Evolutionary conservation across 2,797 vertebrate species (phyloP), one percentile per base, ranked within the genome.

Genomic region (Argya squamiceps): DNA sequence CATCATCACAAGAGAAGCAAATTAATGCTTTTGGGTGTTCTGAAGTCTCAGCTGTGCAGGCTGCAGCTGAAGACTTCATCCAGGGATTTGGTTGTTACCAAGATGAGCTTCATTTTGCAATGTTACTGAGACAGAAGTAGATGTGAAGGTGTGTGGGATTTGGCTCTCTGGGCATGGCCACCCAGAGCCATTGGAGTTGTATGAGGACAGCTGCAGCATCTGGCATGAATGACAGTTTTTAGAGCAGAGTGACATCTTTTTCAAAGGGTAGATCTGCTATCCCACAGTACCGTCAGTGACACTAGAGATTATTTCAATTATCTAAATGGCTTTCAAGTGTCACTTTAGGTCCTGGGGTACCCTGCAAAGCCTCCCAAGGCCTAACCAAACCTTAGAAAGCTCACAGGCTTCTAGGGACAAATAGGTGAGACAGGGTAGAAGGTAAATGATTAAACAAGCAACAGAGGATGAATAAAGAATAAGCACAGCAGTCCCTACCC

Each of bases 151-250:
- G 8, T 53, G 20, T 50, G 71, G 52, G 36, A 24, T 73, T 73
- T 96, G 32, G 10, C 84, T 3, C 0, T 43, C 39, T 76, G 19
- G 22, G 9, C 12, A 8, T 49, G 81, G 64, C n/a, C 60, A 75
- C 46, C 2, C 1, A n/a, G 39, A 43, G 32, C 62, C 58, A 26
- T 6, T 58, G 46, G 34, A 84, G 18, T 6, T 32, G 18, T 80
- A 3, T 15, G 43, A 85, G 37, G n/a, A 26, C 36, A 79, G 2
- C 62, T 78, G 58, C 58, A 71, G 64, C 30, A 41, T 34, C 36
- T 91, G 55, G 8, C n/a, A 12, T 6, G 29, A 55, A 20, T 0
- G 0, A 27, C 20, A 30, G 32, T 36, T 65, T 52, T 69, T 68
- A 49, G 55, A 53, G 30, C 12, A 12, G 32, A 43, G 11, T 8